Evolutionary conservation across 2,797 vertebrate genomes (phyloP), one percentile per base, ranked within the genome.

Genomic region (Xyrichtys novacula): DNA sequence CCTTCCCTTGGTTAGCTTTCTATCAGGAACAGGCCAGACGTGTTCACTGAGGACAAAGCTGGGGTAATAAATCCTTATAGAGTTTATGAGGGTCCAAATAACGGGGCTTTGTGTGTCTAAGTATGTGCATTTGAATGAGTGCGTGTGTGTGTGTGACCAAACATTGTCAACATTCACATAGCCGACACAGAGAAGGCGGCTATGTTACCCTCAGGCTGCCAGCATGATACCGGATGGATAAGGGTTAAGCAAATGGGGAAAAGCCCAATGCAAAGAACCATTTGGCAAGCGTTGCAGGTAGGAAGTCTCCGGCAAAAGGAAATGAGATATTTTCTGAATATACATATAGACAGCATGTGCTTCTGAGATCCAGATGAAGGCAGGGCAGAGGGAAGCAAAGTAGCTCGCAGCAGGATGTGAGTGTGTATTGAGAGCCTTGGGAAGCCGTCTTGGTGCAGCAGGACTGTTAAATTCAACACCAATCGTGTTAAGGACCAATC

Each of bases 1-100:
- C 74, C 56, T 65, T 54, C 54, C 63, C 71, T 47, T 46, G 60
- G 60, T 75, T 80, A 74, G 49, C 65, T 59, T 74, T 66, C 71
- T 69, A 72, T 78, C 67, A 78, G 59, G 54, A 81, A 68, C 65
- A 79, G 67, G 56, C 68, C 80, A 81, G 81, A 77, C 74, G 2
- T 86, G 81, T 70, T 87, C 79, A 74, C 81, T 59, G 31, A 76
- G 81, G 81, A 90, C 84, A 84, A 83, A 83, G 76, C 79, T 64
- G 60, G 66, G 74, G 83, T 84, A 88, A 83, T 85, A 86, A 87
- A 89, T 80, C 69, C 81, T 91, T 87, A 92, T 78, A 64, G 84
- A 85, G 83, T 90, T 91, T 85, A 89, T 76, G 79, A 81, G 77
- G 75, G 79, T 86, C 74, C 76, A 86, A 85, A 88, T 87, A 90